phyloP scores from a whole-genome alignment of 2,113 vertebrate genomes.

The Geothlypis trichas region DNA sequence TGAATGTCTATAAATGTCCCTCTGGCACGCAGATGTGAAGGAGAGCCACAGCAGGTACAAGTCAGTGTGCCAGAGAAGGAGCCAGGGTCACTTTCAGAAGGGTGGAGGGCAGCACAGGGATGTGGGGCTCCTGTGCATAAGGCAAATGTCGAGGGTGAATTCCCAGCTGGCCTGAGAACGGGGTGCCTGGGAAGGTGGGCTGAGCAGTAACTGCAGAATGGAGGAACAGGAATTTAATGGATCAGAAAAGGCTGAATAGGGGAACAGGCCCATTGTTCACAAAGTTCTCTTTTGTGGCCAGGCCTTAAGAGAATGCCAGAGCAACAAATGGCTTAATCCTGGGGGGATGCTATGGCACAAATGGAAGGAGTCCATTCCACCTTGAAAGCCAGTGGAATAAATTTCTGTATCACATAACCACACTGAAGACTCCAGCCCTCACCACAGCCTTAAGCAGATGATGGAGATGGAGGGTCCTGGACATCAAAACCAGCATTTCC shows the following conservation, averaged over 20 bases:
- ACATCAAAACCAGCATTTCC: neutral
- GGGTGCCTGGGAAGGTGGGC: neutral
- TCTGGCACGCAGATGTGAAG: neutral
- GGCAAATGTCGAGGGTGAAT: neutral
- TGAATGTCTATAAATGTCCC: neutral
- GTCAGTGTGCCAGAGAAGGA: neutral
- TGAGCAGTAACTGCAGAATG: conserved; percentile 37
- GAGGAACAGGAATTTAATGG: conserved; percentile 50
- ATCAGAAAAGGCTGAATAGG: conserved; percentile 52
- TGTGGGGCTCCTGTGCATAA: neutral
- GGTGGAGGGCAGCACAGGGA: neutral
- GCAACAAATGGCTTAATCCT: conserved; percentile 67
- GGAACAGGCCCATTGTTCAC: conserved; percentile 54
- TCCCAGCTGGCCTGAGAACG: conserved; percentile 46
- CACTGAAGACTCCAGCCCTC: neutral
- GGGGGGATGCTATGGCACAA: neutral
- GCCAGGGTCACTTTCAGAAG: neutral
- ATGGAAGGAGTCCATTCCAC: conserved; percentile 35
- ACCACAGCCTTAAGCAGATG: neutral
- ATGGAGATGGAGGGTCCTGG: neutral
- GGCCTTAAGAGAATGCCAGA: conserved; percentile 39
- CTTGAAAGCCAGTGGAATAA: conserved; percentile 40
- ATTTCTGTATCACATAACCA: conserved; percentile 42
- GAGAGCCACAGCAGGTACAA: neutral
- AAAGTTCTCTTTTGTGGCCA: conserved; percentile 55